Evolutionary conservation across 37 sponge, comb jelly and placozoan species (phyloP).

Genomic region (Eunapius fragilis): DNA sequence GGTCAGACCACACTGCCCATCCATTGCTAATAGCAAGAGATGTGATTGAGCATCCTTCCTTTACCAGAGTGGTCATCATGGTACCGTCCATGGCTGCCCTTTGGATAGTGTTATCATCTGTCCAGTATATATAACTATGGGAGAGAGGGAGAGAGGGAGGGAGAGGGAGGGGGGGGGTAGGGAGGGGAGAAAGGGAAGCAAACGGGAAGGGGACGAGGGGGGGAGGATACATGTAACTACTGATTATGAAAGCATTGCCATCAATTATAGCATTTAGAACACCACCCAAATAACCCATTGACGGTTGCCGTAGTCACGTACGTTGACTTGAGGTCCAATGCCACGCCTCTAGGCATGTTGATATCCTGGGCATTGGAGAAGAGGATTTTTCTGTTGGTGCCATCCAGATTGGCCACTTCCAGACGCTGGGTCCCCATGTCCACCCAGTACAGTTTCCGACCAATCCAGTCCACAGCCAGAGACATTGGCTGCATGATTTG

Average conservation of each 20-base stretch:
- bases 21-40: background rate
- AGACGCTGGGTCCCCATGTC: constrained; percentile 46
- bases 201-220: too few relatives aligned
- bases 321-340: background rate
- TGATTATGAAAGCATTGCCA: too few relatives aligned
- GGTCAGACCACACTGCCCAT: background rate
- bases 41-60: background rate
- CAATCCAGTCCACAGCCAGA: constrained; percentile 84
- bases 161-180: background rate
- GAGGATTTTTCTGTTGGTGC: constrained; percentile 41
- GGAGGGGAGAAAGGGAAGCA: too few relatives aligned
- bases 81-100: background rate
- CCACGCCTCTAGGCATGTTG: background rate
- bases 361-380: background rate
- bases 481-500: constrained; percentile 27
- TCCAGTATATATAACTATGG: background rate
- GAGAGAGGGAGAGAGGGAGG: background rate
- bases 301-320: too few relatives aligned
- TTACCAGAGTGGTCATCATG: background rate
- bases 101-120: background rate
- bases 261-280: too few relatives aligned
- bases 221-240: too few relatives aligned
- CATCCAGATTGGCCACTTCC: constrained; percentile 60
- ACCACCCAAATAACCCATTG: too few relatives aligned
- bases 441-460: constrained; percentile 71